A percentile compares a stretch with the other conserved stretches of the same genome.
These are phyloP conservation scores for Megastigmus dorsalis DNA, from an alignment of 2,888 invertebrate species.

Conservation along the genomic window DNA sequence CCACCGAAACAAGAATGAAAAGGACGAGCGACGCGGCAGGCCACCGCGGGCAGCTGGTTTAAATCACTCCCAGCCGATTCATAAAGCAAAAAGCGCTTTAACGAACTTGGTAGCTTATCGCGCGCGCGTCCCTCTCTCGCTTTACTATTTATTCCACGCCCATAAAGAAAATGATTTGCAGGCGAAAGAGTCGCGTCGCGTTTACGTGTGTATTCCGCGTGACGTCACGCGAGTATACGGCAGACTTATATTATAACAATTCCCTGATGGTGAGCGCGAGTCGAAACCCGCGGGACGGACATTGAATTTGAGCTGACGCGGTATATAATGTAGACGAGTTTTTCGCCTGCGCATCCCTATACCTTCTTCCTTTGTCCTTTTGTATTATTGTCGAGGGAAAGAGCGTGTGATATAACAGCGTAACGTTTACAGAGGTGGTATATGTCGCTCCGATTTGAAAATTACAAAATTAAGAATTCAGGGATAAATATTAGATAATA, in stretches of 20 bases:
- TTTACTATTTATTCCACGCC: not conserved
- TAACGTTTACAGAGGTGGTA: too few species aligned
- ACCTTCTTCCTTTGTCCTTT: too few species aligned
- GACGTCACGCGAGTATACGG: conserved; percentile 1
- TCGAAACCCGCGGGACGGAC: not conserved
- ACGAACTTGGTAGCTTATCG: too few species aligned
- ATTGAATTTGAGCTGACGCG: conserved; percentile 37
- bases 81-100: too few species aligned
- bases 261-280: not conserved
- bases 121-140: not conserved
- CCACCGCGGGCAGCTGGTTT: not conserved
- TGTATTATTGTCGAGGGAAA: too few species aligned
- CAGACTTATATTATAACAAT: not conserved
- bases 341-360: too few species aligned
- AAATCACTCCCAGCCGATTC: not conserved
- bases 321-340: conserved; percentile 6
- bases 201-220: too few species aligned
- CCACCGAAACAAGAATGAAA: not conserved
- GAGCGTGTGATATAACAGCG: too few species aligned
- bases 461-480: too few species aligned
- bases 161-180: not conserved
- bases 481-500: too few species aligned
- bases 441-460: too few species aligned
- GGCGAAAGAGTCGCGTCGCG: too few species aligned
- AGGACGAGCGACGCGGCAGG: not conserved